Base-by-base conservation (phyloP, 2,113 vertebrate genomes). In the Bujurquina vittata region DNA sequence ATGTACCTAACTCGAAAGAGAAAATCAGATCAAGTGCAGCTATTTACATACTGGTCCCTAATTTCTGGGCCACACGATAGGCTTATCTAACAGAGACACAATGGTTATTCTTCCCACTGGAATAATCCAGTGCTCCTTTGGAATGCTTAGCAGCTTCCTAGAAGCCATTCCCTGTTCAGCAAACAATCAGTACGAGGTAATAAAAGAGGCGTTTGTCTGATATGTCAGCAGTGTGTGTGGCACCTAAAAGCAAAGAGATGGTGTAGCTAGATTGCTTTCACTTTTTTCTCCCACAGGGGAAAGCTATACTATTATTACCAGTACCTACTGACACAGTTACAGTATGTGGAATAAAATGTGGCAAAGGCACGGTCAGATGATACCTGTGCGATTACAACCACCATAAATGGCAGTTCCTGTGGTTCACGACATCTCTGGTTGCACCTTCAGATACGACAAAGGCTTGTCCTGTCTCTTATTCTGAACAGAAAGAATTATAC, bases 361-460 rank as follows among this genome's bases (percentile, higher is more conserved):
- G 93, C 96, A 92, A 67, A 91, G 80, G 94, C 81, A 88, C 84
- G n/a, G 97, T 97, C 96, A 99, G 96, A 93, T 58, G 97, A 99
- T 98, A 99, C 97, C 96, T 97, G 97, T 98, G 97, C 95, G 97
- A 99, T 96, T 96, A 93, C 92, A 92, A 88, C 95, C 92, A 80
- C 87, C 85, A 83, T 93, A 94, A 95, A 93, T 91, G 80, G 92
- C 81, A 87, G 89, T 90, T 94, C 88, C 88, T 83, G 78, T 46
- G 85, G 89, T 92, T 92, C 87, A 84, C 33, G 76, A 61, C 80
- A 37, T 94, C 96, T 97, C 95, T n/a, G 7, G 95, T 98, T 97
- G 96, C 96, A 80, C 40, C 2, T 40, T 84, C 80, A 87, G 75
- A 75, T 69, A 81, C 89, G 86, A 90, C 92, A 93, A 80, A 84